Evolutionary conservation across 2,797 vertebrate genomes (phyloP).

Genomic region (Triplophysa bombifrons): DNA sequence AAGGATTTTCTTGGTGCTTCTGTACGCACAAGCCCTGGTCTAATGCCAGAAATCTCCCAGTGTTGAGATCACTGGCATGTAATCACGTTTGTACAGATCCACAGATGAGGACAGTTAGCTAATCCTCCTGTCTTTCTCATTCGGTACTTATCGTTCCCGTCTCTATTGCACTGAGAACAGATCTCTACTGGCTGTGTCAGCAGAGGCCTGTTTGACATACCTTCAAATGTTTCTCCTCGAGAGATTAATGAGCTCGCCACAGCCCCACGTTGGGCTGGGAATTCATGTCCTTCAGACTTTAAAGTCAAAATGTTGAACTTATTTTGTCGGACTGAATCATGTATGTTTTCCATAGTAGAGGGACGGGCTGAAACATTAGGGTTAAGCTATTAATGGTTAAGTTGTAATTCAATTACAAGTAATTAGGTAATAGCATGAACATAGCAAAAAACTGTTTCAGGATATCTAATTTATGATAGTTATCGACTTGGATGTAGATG

Average conservation of each 20-base stretch:
- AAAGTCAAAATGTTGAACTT: conserved; percentile 29
- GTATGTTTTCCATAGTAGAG: neutral
- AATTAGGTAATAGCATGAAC: too few species aligned
- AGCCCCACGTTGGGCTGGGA: conserved; percentile 27
- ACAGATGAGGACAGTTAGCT: conserved; percentile 54
- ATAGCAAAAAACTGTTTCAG: neutral
- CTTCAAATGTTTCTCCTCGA: conserved; percentile 11
- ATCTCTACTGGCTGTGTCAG: conserved; percentile 35
- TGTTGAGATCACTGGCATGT: conserved; percentile 52
- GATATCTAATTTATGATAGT: neutral
- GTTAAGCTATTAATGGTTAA: neutral
- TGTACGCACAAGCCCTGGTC: conserved; percentile 37
- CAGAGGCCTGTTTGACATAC: conserved; percentile 12
- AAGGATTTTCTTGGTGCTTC: conserved; percentile 32
- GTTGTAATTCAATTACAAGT: too few species aligned
- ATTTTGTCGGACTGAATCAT: neutral
- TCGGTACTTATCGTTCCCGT: conserved; percentile 31
- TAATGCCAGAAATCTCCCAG: conserved; percentile 47
- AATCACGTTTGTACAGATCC: conserved; percentile 56
- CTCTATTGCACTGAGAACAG: conserved; percentile 14
- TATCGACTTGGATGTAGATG: neutral
- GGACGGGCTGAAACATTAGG: too few species aligned
- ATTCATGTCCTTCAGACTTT: conserved; percentile 42
- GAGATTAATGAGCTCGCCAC: conserved; percentile 44
- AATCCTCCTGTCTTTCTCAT: conserved; percentile 53